These are phyloP conservation scores for Gasteruption jaculator DNA, from an alignment of 2,888 invertebrate genomes.

Conservation along the genomic window DNA sequence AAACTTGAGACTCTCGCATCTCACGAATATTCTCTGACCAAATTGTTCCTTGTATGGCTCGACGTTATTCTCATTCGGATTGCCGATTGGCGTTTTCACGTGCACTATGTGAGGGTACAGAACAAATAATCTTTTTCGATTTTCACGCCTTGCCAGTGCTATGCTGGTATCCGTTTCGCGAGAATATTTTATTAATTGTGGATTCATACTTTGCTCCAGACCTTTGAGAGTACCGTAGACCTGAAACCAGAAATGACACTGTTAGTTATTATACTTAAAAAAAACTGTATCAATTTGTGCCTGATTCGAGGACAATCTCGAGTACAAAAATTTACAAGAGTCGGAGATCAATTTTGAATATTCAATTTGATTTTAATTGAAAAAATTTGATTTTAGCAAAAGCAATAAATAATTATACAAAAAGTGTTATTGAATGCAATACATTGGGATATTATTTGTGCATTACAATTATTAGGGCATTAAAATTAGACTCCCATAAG, in stretches of 20 bases:
- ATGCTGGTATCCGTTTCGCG: slow-evolving; percentile 87
- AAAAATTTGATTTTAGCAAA: neutral
- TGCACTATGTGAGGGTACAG: slow-evolving; percentile 62
- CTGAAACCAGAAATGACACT: slow-evolving; percentile 13
- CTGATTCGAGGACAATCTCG: neutral
- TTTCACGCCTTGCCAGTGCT: slow-evolving; percentile 74
- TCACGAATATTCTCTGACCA: slow-evolving; percentile 78
- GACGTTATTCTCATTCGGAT: slow-evolving; percentile 55
- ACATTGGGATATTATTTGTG: neutral
- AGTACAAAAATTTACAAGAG: neutral
- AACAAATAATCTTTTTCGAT: slow-evolving; percentile 73
- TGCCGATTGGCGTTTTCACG: slow-evolving; percentile 28
- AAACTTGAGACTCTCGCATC: slow-evolving; percentile 79
- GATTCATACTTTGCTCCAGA: slow-evolving; percentile 88
- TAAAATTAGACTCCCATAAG: no score
- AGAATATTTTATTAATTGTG: slow-evolving; percentile 84
- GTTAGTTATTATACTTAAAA: slow-evolving; percentile 10
- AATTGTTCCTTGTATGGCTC: slow-evolving; percentile 85
- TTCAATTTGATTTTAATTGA: no score
- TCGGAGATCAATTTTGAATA: no score
- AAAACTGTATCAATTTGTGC: slow-evolving; percentile 14
- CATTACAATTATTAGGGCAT: no score
- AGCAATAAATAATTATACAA: slow-evolving; percentile 7
- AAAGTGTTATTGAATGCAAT: neutral
- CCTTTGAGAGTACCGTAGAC: slow-evolving; percentile 82